phyloP scores from a whole-genome alignment of 2,113 vertebrate genomes.

The Notothenia coriiceps region DNA sequence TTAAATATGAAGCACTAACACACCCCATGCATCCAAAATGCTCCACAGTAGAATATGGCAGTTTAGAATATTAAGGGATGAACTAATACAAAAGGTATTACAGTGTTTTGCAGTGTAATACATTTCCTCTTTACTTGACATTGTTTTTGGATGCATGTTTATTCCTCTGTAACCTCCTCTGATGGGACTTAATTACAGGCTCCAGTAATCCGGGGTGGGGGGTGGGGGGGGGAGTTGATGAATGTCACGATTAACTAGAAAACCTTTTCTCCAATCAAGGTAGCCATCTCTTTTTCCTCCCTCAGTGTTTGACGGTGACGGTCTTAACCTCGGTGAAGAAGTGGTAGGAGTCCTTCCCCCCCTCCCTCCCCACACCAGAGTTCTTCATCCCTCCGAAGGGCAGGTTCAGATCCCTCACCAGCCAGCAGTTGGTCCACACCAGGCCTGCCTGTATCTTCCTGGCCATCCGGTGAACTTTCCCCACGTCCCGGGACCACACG shows the following conservation, averaged over 20 bases:
- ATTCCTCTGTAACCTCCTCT: not conserved
- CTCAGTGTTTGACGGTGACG: constrained; percentile 92
- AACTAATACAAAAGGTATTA: not conserved
- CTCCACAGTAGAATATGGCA: not conserved
- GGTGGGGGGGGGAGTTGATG: not conserved
- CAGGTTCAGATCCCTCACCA: constrained; percentile 95
- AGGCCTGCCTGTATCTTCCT: constrained; percentile 89
- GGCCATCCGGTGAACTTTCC: constrained; percentile 90
- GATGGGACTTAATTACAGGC: constrained; percentile 8
- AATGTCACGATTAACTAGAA: constrained; percentile 9
- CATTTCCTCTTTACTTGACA: not conserved
- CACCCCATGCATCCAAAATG: not conserved
- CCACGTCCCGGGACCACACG: constrained; percentile 91
- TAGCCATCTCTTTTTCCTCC: constrained; percentile 12
- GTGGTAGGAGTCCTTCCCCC: constrained; percentile 93
- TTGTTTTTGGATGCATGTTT: not conserved
- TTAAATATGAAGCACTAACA: not conserved
- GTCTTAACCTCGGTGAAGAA: constrained; percentile 98
- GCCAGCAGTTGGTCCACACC: constrained; percentile 99
- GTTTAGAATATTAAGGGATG: not conserved
- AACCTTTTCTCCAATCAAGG: not conserved
- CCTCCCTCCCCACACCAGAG: constrained; percentile 95
- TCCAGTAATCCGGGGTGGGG: not conserved
- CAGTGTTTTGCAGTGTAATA: not conserved
- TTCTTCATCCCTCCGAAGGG: constrained; percentile 97